Evolutionary conservation across 2,888 invertebrate species (phyloP), one percentile per base, ranked within the genome.

Genomic region (Synergus japonicus): DNA sequence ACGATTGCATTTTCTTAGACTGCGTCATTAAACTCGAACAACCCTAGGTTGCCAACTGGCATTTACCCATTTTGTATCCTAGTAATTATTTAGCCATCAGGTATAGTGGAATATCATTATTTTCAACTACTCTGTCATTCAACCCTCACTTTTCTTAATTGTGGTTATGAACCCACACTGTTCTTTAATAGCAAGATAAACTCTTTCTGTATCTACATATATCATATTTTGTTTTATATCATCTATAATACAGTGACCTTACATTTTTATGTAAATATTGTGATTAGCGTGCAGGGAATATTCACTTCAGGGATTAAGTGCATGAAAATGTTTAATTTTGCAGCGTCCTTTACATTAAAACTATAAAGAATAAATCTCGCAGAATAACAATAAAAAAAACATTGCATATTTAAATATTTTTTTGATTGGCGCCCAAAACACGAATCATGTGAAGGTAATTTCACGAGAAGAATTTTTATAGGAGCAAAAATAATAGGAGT

Each of bases 1-100:
- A 49, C 13, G 49, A 49, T 49, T 49, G 1, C 13, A 49, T 7
- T 49, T 49, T 49, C 5, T 15, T 49, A 15, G 49, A 15, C 7
- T 49, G 49, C n/a, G n/a, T 54, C 15, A 54, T 54, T 54, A 54
- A 54, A 54, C n/a, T 54, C n/a, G 0, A n/a, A 4, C n/a, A 15
- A 54, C 15, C n/a, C n/a, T 2, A 8, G 54, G 54, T 29, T 64
- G n/a, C 49, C 80, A 77, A 80, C 83, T 84, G 81, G 84, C 85
- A 80, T 83, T 87, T 84, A 86, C 84, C 83, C 85, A 83, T 84
- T 86, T 82, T 80, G 66, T 82, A 85, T 81, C 84, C 83, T 81
- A 79, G 83, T 85, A 87, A 88, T 89, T 88, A 89, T 87, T 88
- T 85, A 80, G 77, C 83, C 85, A 87, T 88, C 87, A 87, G 67